Conservation (phyloP, 2,888 invertebrate species). For the Drosophila kambysellisi region DNA sequence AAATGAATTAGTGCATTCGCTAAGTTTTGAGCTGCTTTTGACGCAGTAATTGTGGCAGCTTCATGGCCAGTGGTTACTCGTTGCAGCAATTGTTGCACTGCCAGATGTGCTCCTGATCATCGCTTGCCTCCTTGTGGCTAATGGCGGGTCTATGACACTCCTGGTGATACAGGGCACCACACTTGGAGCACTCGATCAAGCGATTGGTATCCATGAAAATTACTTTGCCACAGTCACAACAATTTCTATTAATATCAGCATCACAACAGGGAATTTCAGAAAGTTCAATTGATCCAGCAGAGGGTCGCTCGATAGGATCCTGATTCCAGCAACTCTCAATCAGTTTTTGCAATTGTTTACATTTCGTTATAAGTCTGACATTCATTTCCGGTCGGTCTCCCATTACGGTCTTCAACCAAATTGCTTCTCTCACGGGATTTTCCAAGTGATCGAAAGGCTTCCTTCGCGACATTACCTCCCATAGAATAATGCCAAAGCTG, state of each 20-base stretch:
- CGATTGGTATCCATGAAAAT: constrained; percentile 94
- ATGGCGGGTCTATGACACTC: constrained; percentile 96
- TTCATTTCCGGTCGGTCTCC: not conserved
- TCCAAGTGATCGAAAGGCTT: constrained; percentile 23
- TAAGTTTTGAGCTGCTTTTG: constrained; percentile 67
- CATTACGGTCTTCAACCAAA: no score
- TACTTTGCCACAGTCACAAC: constrained; percentile 89
- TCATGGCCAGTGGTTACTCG: no score
- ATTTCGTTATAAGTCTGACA: not conserved
- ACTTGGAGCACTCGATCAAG: constrained; percentile 95
- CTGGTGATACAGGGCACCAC: constrained; percentile 96
- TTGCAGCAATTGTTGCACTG: no score
- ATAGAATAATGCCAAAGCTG: constrained; percentile 34
- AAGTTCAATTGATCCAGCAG: not conserved
- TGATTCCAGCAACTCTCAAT: not conserved
- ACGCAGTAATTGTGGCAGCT: no score
- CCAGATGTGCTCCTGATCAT: constrained; percentile 88
- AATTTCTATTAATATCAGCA: constrained; percentile 57
- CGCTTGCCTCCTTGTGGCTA: constrained; percentile 90
- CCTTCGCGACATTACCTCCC: constrained; percentile 20
- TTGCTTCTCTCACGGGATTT: rapidly evolving
- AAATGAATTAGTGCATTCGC: no score
- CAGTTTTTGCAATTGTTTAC: not conserved
- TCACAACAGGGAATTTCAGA: not conserved
- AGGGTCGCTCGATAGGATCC: not conserved